Conservation (phyloP, 2,797 vertebrate genomes). For the Poeciliopsis paucimaculata region DNA sequence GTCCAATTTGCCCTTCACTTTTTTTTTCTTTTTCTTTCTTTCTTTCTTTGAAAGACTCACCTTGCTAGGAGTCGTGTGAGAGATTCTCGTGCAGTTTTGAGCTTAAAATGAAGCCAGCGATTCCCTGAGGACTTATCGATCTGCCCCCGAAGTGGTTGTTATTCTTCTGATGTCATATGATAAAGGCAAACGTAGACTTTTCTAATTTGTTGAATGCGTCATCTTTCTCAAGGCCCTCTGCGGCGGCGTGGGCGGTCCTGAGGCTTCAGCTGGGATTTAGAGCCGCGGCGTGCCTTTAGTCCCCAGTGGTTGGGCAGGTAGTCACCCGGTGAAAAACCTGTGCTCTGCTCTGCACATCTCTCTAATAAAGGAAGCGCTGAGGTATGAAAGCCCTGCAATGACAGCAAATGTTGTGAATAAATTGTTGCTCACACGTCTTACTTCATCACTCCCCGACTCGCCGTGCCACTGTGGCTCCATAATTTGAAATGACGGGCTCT, state of each 20-base stretch:
- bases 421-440: constrained; percentile 44
- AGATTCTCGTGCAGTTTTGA: constrained; percentile 38
- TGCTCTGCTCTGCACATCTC: constrained; percentile 17
- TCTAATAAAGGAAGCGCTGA: constrained; percentile 38
- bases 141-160: constrained; percentile 40
- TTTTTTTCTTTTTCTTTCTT: neutral
- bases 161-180: constrained; percentile 48
- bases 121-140: constrained; percentile 46
- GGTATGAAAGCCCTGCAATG: constrained; percentile 36
- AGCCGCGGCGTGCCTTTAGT: constrained; percentile 19
- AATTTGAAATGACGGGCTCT: constrained; percentile 60
- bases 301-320: constrained; percentile 17
- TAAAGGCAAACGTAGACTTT: constrained; percentile 24
- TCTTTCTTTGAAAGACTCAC: constrained; percentile 36
- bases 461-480: constrained; percentile 33
- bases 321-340: constrained; percentile 16
- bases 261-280: constrained; percentile 37
- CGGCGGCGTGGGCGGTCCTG: constrained; percentile 12
- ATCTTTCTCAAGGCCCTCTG: constrained; percentile 15
- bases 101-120: constrained; percentile 42
- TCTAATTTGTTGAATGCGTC: constrained; percentile 8
- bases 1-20: constrained; percentile 49
- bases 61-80: constrained; percentile 35
- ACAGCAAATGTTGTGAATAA: constrained; percentile 47
- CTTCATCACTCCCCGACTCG: constrained; percentile 30